phyloP scores from a whole-genome alignment of 2,888 invertebrate genomes.

The Pristionchus arcanus region DNA sequence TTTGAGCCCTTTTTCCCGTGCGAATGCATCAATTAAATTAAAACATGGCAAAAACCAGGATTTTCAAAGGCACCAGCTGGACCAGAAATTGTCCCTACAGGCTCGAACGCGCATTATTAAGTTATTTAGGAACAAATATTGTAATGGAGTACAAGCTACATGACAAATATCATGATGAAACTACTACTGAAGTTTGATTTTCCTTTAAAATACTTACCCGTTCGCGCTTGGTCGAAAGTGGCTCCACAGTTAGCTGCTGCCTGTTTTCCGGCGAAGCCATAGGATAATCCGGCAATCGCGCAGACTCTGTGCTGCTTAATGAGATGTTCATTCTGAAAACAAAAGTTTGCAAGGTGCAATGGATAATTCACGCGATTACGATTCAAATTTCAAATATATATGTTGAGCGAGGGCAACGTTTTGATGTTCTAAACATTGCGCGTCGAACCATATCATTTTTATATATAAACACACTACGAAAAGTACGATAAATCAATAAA shows the following conservation, averaged over 20 bases:
- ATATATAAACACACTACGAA: neutral
- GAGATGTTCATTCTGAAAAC: conserved; percentile 41
- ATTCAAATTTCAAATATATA: neutral
- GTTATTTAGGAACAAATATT: too few species aligned
- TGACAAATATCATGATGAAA: too few species aligned
- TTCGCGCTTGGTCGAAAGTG: conserved; percentile 67
- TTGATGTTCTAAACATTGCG: neutral
- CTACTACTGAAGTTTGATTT: neutral
- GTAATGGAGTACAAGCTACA: too few species aligned
- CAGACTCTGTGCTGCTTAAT: conserved; percentile 24
- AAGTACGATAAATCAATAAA: neutral
- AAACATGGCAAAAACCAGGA: too few species aligned
- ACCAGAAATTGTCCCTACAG: too few species aligned
- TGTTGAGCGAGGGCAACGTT: neutral
- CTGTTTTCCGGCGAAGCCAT: conserved; percentile 1
- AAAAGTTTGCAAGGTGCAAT: neutral
- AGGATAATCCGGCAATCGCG: conserved; percentile 39
- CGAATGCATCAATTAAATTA: neutral
- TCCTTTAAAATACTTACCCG: conserved; percentile 37
- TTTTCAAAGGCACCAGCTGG: too few species aligned
- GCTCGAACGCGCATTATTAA: too few species aligned
- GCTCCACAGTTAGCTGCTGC: conserved; percentile 33
- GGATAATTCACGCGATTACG: neutral
- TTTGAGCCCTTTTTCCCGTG: neutral
- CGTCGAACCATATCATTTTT: neutral